These are phyloP conservation scores for Tipula unca DNA, from an alignment of 2,888 invertebrate genomes.

Conservation along the genomic window DNA sequence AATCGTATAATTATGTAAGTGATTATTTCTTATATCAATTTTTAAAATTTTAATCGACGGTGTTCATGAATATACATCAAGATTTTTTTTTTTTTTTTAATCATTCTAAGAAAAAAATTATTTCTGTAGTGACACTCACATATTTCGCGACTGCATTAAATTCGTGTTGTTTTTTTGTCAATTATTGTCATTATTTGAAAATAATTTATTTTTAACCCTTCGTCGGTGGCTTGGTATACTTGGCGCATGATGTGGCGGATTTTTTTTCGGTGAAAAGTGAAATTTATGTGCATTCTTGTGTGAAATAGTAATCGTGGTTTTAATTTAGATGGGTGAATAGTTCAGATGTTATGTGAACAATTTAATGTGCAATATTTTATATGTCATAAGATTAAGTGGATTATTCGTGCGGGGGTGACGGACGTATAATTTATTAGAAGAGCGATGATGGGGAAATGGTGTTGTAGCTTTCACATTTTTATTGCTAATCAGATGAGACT, in stretches of 20 bases:
- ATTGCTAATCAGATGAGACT: neutral
- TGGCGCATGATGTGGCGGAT: neutral
- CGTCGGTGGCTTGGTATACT: neutral
- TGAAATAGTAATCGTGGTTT: neutral
- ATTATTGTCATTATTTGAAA: neutral
- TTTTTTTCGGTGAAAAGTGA: neutral
- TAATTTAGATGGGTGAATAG: neutral
- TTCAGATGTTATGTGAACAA: neutral
- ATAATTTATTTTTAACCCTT: neutral
- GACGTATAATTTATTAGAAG: neutral
- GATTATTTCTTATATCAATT: neutral
- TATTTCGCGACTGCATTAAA: neutral
- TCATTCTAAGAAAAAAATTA: neutral
- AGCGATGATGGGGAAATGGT: neutral
- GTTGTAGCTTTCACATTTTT: neutral
- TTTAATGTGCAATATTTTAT: neutral
- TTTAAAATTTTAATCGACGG: neutral
- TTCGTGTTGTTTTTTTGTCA: neutral
- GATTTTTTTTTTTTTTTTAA: neutral
- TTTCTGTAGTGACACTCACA: neutral
- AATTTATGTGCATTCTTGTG: neutral
- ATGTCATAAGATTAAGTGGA: neutral
- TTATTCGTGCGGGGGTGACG: neutral
- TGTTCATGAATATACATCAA: neutral
- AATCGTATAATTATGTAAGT: neutral